Evolutionary conservation across 2,797 vertebrate genomes (phyloP).

Genomic region (Eospalax fontanierii): DNA sequence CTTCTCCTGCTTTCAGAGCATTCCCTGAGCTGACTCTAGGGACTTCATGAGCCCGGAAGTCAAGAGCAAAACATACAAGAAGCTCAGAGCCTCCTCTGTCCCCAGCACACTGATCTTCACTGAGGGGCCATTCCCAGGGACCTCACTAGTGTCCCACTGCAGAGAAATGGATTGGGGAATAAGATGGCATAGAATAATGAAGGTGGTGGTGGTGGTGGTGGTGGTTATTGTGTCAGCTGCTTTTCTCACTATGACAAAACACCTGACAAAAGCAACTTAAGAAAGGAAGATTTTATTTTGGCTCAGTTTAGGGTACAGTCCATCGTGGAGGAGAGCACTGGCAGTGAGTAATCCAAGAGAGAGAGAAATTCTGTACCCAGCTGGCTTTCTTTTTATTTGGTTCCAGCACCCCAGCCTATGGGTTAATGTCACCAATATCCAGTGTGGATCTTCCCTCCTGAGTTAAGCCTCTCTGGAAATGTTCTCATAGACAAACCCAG

Average conservation of each 20-base stretch:
- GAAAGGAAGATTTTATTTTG: too few relatives aligned
- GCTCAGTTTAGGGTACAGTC: neutral
- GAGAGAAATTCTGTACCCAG: neutral
- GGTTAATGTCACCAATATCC: neutral
- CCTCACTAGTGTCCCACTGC: neutral
- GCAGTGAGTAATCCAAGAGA: neutral
- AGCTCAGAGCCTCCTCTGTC: neutral
- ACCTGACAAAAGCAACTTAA: too few relatives aligned
- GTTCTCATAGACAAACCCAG: neutral
- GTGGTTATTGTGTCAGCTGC: neutral
- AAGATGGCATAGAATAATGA: neutral
- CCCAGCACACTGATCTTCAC: neutral
- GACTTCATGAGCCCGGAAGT: neutral
- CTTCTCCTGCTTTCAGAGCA: slow-evolving; percentile 77
- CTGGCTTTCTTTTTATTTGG: neutral
- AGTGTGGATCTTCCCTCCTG: too few relatives aligned
- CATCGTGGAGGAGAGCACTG: neutral
- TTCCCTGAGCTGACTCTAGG: slow-evolving; percentile 39
- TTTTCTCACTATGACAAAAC: neutral
- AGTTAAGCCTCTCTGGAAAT: too few relatives aligned
- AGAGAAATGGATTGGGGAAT: neutral
- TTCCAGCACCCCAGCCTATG: neutral
- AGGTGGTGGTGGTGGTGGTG: neutral
- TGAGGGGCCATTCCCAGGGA: too few relatives aligned
- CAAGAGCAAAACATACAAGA: neutral